Evolutionary conservation across 1,140 invertebrate genomes (phyloP).

Genomic region (Oncopeltus fasciatus): DNA sequence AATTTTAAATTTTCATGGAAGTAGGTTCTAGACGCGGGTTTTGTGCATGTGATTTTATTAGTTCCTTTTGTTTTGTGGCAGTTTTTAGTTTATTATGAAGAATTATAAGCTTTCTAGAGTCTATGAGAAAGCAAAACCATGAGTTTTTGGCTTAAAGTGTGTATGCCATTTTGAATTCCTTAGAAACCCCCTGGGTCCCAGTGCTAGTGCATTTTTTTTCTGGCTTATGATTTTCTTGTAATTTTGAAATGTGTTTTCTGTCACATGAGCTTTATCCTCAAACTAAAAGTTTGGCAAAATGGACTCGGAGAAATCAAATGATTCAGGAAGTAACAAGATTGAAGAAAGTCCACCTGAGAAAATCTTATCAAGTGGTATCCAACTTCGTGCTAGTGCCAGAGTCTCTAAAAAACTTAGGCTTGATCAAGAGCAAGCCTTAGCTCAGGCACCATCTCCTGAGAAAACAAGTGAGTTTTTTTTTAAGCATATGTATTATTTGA

Average conservation of each 20-base stretch:
- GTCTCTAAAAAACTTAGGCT: slow-evolving; percentile 26
- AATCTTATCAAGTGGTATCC: slow-evolving; percentile 17
- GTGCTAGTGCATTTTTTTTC: not conserved
- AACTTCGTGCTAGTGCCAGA: slow-evolving; percentile 25
- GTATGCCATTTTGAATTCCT: slow-evolving; percentile 7
- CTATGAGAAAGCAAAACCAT: too few species aligned
- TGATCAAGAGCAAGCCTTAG: slow-evolving; percentile 19
- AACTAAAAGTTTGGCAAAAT: not conserved
- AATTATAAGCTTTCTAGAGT: too few species aligned
- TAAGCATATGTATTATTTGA: not conserved
- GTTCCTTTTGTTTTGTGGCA: too few species aligned
- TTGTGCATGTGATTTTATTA: too few species aligned
- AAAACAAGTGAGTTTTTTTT: slow-evolving; percentile 23
- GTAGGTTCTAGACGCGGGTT: too few species aligned
- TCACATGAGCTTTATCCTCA: not conserved
- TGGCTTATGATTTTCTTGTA: not conserved
- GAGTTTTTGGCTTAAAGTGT: too few species aligned
- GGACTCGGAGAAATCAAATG: not conserved
- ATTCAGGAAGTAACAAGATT: not conserved
- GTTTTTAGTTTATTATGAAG: too few species aligned
- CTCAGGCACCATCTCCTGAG: slow-evolving; percentile 2
- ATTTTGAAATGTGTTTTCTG: not conserved
- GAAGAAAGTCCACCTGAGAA: slow-evolving; percentile 12
- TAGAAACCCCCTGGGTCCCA: not conserved
- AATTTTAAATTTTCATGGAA: too few species aligned